Evolutionary conservation across 30 jellyfish, hydroid and myxozoan species (phyloP).

Genomic region (Hydractinia echinata): DNA sequence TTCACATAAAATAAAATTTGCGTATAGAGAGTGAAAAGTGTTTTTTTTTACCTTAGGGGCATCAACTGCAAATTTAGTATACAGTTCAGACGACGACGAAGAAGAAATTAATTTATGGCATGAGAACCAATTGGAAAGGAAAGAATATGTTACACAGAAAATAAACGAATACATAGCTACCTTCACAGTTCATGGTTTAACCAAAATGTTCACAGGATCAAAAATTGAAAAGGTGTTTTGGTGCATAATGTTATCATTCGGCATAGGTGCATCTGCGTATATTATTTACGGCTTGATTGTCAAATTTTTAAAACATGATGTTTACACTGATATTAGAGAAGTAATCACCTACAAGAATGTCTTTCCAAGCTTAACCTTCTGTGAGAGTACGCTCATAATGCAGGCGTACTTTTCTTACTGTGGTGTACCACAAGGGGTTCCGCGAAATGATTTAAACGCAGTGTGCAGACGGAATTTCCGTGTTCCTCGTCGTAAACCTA

Average conservation of each 20-base stretch:
- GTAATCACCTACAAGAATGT: slow-evolving; percentile 11
- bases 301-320: neutral
- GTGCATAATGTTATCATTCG: neutral
- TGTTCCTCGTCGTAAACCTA: neutral
- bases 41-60: too few relatives aligned
- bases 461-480: neutral
- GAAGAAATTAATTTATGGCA: too few relatives aligned
- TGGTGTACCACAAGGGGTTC: slow-evolving; percentile 10
- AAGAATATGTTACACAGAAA: neutral
- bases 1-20: too few relatives aligned
- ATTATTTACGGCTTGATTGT: slow-evolving; percentile 10
- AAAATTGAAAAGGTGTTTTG: slow-evolving; percentile 10
- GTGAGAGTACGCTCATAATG: neutral
- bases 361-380: slow-evolving; percentile 20
- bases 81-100: too few relatives aligned
- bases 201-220: neutral
- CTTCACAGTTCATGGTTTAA: slow-evolving; percentile 23
- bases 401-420: slow-evolving; percentile 10
- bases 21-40: too few relatives aligned
- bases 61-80: too few relatives aligned
- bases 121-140: neutral
- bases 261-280: neutral
- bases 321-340: slow-evolving; percentile 3
- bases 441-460: neutral
- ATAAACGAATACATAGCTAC: slow-evolving; percentile 14